These are phyloP conservation scores for Pontoporia blainvillei DNA, from an alignment of 2,113 vertebrate genomes.

Conservation along the genomic window DNA sequence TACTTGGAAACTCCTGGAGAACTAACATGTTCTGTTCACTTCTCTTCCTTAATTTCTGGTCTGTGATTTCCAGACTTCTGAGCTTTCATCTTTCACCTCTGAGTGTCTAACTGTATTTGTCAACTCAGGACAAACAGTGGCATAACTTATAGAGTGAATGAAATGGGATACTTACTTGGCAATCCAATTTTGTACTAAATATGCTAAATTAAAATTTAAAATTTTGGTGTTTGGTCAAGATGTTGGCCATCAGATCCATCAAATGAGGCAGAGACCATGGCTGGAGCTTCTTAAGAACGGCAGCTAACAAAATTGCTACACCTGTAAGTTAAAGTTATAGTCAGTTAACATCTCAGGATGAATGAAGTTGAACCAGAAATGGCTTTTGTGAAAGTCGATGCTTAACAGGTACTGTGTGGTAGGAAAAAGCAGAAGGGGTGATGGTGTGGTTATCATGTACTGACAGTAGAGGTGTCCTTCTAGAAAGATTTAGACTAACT, in stretches of 20 bases:
- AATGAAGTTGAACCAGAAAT: background rate
- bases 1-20: conserved; percentile 44
- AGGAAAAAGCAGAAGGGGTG: background rate
- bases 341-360: background rate
- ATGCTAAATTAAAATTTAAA: background rate
- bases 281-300: background rate
- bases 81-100: background rate
- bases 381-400: background rate
- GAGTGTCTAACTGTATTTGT: background rate
- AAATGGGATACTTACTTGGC: conserved; percentile 55
- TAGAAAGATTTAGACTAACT: background rate
- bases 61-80: background rate
- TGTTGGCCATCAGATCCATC: background rate
- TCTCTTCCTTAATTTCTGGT: background rate
- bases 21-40: conserved; percentile 26
- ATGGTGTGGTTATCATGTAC: rapidly evolving
- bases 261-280: background rate
- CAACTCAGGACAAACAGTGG: background rate
- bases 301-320: background rate
- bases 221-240: background rate
- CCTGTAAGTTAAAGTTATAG: background rate
- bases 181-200: background rate
- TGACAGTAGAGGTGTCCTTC: background rate
- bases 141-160: conserved; percentile 23
- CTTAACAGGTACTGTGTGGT: background rate